A percentile compares a stretch with the other conserved stretches of the same genome.
Evolutionary conservation across 1,140 invertebrate genomes (phyloP).

Genomic region (Leptopilina boulardi): DNA sequence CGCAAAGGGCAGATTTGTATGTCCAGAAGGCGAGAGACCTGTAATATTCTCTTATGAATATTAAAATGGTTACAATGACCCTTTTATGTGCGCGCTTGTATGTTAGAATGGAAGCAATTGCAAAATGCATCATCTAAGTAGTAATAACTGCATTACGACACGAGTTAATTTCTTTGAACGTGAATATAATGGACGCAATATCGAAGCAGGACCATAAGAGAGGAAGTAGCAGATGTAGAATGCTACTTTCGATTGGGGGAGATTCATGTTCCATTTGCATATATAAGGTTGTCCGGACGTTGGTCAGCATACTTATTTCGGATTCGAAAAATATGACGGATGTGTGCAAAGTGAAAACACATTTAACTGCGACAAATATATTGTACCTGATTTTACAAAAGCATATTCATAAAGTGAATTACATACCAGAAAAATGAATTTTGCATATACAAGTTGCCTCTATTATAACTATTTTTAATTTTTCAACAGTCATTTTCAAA

Average conservation of each 20-base stretch:
- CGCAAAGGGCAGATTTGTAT: not conserved
- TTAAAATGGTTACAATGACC: constrained; percentile 5
- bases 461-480: no score
- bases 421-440: no score
- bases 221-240: constrained; percentile 56
- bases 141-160: constrained; percentile 27
- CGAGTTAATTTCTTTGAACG: constrained; percentile 23
- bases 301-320: constrained; percentile 67
- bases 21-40: not conserved
- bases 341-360: not conserved
- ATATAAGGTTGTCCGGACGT: constrained; percentile 60
- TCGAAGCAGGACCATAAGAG: constrained; percentile 44
- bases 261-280: constrained; percentile 55
- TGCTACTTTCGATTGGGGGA: constrained; percentile 47
- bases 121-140: constrained; percentile 8
- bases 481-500: no score
- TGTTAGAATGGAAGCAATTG: constrained; percentile 6
- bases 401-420: no score
- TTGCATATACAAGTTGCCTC: no score
- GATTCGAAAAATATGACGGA: constrained; percentile 58
- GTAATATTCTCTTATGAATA: not conserved
- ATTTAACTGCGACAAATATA: constrained; percentile 29
- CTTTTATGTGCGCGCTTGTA: not conserved
- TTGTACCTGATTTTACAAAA: constrained; percentile 50
- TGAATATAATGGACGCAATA: constrained; percentile 22